Conservation (phyloP, 2,113 vertebrate genomes). For the Vidua macroura region DNA sequence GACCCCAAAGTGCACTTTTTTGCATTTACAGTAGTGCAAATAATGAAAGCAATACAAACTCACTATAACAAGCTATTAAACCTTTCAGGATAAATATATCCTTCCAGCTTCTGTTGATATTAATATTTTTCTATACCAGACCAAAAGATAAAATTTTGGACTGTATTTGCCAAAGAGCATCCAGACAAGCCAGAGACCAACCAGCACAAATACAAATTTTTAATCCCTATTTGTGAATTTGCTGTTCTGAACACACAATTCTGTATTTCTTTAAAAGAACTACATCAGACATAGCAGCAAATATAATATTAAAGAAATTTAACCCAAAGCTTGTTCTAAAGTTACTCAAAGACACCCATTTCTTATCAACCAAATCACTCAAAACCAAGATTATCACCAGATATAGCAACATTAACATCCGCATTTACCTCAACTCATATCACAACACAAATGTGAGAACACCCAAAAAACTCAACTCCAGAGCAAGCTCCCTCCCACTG, state of each 20-base stretch:
- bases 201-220: neutral
- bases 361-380: conserved; percentile 25
- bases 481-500: neutral
- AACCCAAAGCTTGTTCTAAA: neutral
- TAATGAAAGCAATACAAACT: neutral
- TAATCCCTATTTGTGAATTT: neutral
- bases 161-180: neutral
- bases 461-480: neutral
- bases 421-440: conserved; percentile 32
- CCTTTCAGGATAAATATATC: neutral
- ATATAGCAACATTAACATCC: conserved; percentile 10
- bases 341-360: conserved; percentile 7
- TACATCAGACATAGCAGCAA: neutral
- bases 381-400: conserved; percentile 37
- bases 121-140: neutral
- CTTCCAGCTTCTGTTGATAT: neutral
- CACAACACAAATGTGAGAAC: conserved; percentile 16
- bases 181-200: neutral
- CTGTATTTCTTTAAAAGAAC: neutral
- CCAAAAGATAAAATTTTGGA: neutral
- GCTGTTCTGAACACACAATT: neutral
- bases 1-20: neutral
- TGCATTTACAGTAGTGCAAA: neutral
- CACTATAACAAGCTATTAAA: neutral
- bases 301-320: neutral